Percentiles rank a stretch among this genome's conserved stretches.
phyloP scores from a whole-genome alignment of 2,888 invertebrate species.

The Drosophila ochracea region DNA sequence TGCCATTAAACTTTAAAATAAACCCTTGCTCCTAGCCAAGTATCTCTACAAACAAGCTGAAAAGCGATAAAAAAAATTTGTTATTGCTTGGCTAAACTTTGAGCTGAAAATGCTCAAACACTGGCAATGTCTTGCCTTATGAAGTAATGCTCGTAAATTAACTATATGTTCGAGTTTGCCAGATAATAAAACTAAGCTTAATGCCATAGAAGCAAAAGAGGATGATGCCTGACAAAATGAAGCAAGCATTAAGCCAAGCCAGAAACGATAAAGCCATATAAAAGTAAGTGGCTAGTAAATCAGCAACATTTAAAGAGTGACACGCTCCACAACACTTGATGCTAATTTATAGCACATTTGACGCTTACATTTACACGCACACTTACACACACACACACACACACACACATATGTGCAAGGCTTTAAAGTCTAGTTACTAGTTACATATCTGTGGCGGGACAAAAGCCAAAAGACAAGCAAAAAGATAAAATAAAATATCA shows the following conservation, averaged over 20 bases:
- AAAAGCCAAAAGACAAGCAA: constrained; percentile 7
- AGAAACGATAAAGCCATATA: constrained; percentile 35
- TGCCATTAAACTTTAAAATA: background rate
- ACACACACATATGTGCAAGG: constrained; percentile 7
- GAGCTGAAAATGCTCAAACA: background rate
- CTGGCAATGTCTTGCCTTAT: constrained; percentile 12
- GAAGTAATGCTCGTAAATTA: constrained; percentile 37
- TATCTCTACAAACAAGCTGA: background rate
- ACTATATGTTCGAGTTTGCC: constrained; percentile 23
- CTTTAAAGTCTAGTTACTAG: constrained; percentile 10
- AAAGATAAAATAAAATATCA: background rate
- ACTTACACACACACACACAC: constrained; percentile 7
- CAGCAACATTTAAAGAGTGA: constrained; percentile 46
- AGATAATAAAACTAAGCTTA: constrained; percentile 41
- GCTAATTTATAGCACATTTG: constrained; percentile 65
- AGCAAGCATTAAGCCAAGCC: constrained; percentile 12
- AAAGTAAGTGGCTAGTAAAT: constrained; percentile 38
- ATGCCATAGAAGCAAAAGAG: constrained; percentile 6
- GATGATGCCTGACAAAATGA: constrained; percentile 13
- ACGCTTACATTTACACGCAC: constrained; percentile 8
- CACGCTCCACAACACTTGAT: constrained; percentile 60
- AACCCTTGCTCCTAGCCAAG: background rate
- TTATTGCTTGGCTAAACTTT: constrained; percentile 1
- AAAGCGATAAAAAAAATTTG: background rate
- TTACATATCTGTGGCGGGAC: constrained; percentile 16